phyloP scores from a whole-genome alignment of 2,113 vertebrate species.

The Muntiacus reevesi region DNA sequence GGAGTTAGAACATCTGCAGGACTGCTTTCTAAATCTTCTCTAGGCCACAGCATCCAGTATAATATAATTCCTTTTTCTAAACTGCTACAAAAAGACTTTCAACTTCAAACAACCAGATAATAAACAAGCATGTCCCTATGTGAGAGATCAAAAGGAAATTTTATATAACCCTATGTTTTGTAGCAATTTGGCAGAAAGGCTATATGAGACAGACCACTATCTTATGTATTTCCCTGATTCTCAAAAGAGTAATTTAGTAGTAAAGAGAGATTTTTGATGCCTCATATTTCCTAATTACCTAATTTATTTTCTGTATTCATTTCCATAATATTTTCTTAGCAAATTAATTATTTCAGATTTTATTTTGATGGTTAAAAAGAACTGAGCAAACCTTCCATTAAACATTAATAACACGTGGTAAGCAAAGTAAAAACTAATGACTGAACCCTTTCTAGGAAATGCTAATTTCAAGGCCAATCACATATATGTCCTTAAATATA shows the following conservation, averaged over 20 bases:
- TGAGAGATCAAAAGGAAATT: slow-evolving; percentile 49
- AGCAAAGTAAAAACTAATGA: neutral
- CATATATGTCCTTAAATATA: neutral
- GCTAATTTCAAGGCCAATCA: neutral
- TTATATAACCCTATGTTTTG: slow-evolving; percentile 36
- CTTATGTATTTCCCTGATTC: slow-evolving; percentile 37
- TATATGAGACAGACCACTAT: neutral
- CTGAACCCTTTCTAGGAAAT: neutral
- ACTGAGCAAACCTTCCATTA: neutral
- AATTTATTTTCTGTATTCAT: neutral
- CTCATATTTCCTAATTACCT: neutral
- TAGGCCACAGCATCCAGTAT: neutral
- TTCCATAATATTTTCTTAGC: neutral
- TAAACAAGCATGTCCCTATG: slow-evolving; percentile 46
- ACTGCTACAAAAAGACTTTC: slow-evolving; percentile 47
- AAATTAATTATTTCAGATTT: slow-evolving; percentile 36
- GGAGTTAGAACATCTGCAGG: slow-evolving; percentile 63
- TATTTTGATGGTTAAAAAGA: neutral
- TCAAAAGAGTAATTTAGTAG: slow-evolving; percentile 47
- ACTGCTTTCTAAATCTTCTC: slow-evolving; percentile 57
- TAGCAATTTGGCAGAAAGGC: slow-evolving; percentile 5
- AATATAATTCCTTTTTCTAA: slow-evolving; percentile 52
- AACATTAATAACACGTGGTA: neutral
- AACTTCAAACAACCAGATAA: slow-evolving; percentile 59
- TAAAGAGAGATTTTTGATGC: neutral